Base-by-base conservation (phyloP, 30 jellyfish, hydroid and myxozoan species). In the Turritopsis rubra region DNA sequence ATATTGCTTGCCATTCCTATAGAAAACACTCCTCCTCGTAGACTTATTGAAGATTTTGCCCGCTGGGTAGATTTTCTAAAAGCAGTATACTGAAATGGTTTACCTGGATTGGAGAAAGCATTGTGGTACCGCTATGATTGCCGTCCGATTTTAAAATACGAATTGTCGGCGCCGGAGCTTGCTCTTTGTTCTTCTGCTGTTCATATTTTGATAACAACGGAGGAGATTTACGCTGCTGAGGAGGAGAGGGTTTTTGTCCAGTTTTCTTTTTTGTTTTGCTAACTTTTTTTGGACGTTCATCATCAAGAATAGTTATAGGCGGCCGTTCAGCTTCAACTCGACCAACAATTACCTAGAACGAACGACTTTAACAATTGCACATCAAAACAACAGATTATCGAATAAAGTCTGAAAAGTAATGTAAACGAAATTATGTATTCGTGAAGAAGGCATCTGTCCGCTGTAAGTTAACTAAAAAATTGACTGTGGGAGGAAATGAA, bases 241-340 rank as follows among this genome's bases (percentile, higher is more conserved):
- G 88, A 65, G 88, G 88, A 26, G 88, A 82, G 26, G 30, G 41
- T 29, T 66, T 66, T 13, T 1, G 27, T 41, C 54, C 24, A 9
- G 18, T 72, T 25, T 82, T 82, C 72, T 82, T 82, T 41, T 82
- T 82, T 20, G 53, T 82, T 52, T 82, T 82, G 3, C 16, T 73
- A 21, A 7, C 17, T 29, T 82, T 82, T 52, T 66, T 82, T 28
- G 73, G 88, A 30, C 86, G 88, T 66, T 82, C 88, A 3, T 82
- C 88, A 41, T 82, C 88, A 13, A 72, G 26, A 16, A 82, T 53
- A 7, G 65, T 21, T n/a, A 26, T 23, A 5, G 83, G 65, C 30
- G 77, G 77, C 7, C 29, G 78, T 21, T 65, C 87, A 41, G 87
- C 70, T 26, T 80, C 87, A 52, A 80, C 87, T 54, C 87, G 79